phyloP scores from a whole-genome alignment of 1,140 invertebrate species.

The Sminthurides bifidus region DNA sequence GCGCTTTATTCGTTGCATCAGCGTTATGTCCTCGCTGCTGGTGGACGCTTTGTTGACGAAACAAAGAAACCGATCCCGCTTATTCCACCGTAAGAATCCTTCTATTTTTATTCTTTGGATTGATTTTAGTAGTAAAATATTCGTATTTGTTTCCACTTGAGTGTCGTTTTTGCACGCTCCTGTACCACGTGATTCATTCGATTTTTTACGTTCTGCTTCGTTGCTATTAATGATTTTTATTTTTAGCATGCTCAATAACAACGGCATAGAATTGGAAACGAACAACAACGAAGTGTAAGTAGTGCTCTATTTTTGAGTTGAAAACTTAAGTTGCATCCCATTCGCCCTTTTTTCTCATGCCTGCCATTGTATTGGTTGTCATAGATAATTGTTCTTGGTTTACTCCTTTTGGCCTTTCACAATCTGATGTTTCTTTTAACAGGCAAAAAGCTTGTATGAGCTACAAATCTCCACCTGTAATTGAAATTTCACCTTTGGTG shows the following conservation, averaged over 20 bases:
- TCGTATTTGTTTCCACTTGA: not conserved
- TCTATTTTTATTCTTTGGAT: not conserved
- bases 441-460: constrained; percentile 38
- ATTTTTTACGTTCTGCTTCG: constrained; percentile 3
- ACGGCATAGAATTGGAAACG: constrained; percentile 34
- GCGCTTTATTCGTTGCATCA: constrained; percentile 72
- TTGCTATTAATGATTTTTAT: constrained; percentile 15
- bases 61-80: constrained; percentile 40
- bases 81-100: constrained; percentile 35
- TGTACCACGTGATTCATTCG: too few relatives aligned
- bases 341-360: not conserved
- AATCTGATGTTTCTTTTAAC: constrained; percentile 28
- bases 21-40: constrained; percentile 68
- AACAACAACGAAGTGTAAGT: constrained; percentile 36
- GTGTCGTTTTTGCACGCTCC: not conserved
- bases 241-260: constrained; percentile 33
- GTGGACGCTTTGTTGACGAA: constrained; percentile 51
- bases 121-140: not conserved
- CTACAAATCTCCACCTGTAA: constrained; percentile 50
- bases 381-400: constrained; percentile 3
- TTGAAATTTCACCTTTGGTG: constrained; percentile 83
- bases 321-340: not conserved
- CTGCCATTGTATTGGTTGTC: not conserved
- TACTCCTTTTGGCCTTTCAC: constrained; percentile 7
- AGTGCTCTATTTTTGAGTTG: not conserved